Evolutionary conservation across 2,888 invertebrate species (phyloP), one percentile per base, ranked within the genome.

Genomic region (Melinopterus prodromus): DNA sequence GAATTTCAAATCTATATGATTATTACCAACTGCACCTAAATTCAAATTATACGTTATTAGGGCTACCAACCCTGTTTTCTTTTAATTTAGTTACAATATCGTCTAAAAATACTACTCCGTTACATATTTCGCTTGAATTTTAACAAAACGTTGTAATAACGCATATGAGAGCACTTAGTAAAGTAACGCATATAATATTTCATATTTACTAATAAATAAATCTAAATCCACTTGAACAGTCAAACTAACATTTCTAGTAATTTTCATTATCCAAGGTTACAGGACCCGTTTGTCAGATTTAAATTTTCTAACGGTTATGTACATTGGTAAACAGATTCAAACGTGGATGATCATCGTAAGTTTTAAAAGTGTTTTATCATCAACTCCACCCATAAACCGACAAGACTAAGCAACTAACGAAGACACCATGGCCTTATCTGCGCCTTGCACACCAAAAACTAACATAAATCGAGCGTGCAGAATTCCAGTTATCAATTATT

Each of bases 371-470:
- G 15, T 26, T 71, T 71, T 71, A 71, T 35, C 35, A 71, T 26
- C 71, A 71, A 35, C 35, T 71, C 16, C n/a, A 26, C 3, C 26
- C 26, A 3, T 26, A 26, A 26, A 26, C 26, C 26, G 26, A 26
- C 26, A 26, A 26, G 26, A 26, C 26, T 26, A 26, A 26, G 26
- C 26, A 26, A 26, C 26, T 26, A 26, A 26, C 26, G 7, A 26
- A n/a, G 12, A 14, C 26, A 78, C 76, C 78, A 83, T 83, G 82
- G 81, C 83, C n/a, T 69, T 82, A 26, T 81, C 81, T n/a, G 53
- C 82, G 16, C 84, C 85, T 15, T 83, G 83, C 36, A 86, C 86
- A 12, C 86, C 86, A 14, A 85, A 83, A 80, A 16, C 7, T 53
- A n/a, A 37, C 12, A 6, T 26, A 16, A 72, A 78, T 72, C 71